Evolutionary conservation across 2,888 invertebrate species (phyloP), one percentile per base, ranked within the genome.

Genomic region (Cheilosia grossa): DNA sequence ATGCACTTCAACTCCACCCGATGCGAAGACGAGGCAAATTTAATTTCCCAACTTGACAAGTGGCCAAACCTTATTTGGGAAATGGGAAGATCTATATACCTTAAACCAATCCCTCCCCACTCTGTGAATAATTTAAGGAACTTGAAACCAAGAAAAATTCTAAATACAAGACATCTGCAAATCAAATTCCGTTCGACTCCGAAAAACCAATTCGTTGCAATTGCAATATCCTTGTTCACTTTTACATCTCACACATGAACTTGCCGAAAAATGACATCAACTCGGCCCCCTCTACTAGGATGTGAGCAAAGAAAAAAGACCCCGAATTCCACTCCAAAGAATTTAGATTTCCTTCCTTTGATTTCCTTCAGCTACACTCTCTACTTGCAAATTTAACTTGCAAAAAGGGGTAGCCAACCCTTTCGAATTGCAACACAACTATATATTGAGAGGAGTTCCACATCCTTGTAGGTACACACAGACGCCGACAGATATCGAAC

Each of bases 311-410:
- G 13, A 64, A 47, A 66, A 33, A 44, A 37, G 63, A 75, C 59
- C 21, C 51, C 61, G 40, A 78, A 72, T 75, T 80, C 64, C 69
- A 80, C 79, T 85, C 21, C 42, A 85, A 85, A 74, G 56, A 83
- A 85, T 85, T 75, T 81, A 64, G 83, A 80, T 85, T 80, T 85
- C 27, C 75, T 72, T 73, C 75, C 58, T 66, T 72, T 79, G 79
- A 79, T 72, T 78, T 51, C n/a, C 27, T 24, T 6, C 49, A 51
- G 49, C 42, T 49, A 42, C 44, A 33, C 19, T 24, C 15, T 24
- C 51, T 51, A n/a, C 17, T 24, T 19, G 15, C 19, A 67, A 83
- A 70, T 67, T 82, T 67, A 67, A 66, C 85, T 74, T 70, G 40
- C 61, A 73, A 66, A 78, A 79, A 63, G 49, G 63, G 72, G 33